Base-by-base conservation (phyloP, 2,888 invertebrate genomes). In the Oithona nana region DNA sequence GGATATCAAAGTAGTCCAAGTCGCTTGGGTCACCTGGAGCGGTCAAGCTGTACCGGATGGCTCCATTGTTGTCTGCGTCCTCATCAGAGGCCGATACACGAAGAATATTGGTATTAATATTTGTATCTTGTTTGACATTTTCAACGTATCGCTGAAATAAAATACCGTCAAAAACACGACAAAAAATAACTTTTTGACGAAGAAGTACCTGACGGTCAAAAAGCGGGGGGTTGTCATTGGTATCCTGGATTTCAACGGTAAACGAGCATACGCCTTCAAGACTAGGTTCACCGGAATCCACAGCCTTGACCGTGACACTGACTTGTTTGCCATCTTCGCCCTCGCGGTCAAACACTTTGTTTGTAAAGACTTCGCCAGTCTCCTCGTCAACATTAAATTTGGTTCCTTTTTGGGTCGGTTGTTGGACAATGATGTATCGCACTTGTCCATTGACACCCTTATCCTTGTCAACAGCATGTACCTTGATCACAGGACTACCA, bases 211-310 rank as follows among this genome's bases (percentile, higher is more conserved):
- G 92, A 78, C 92, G 80, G 76, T 92, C 92, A 74, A 93, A 93
- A 60, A 92, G 76, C 8, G 92, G 92, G 6, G 92, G 90, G 62
- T 95, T 95, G 73, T 97, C 97, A 71, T 97, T 98, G 54, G 93
- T 89, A 73, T 97, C 97, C 1, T 90, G 90, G 61, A 97, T 92
- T 77, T 93, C 93, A 56, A 94, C 94, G 20, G 92, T 93, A 73
- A 98, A 97, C 6, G 95, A 95, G 74, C 98, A 98, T 67, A 95
- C 94, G 28, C 95, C 94, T 75, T 95, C 95, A 67, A 98, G 75
- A 0, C 92, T 90, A 1, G 95, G 94, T 73, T 90, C 90, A n/a
- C 95, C 98, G 72, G 94, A 88, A 80, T 98, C 98, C 0, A 93
- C 93, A 3, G 95, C 98, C 75, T 95, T 94, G 0, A 95, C 89